A percentile compares a stretch with the other conserved stretches of the same genome.
Conservation (phyloP, 30 jellyfish, hydroid and myxozoan species). For the Clytia hemisphaerica region DNA sequence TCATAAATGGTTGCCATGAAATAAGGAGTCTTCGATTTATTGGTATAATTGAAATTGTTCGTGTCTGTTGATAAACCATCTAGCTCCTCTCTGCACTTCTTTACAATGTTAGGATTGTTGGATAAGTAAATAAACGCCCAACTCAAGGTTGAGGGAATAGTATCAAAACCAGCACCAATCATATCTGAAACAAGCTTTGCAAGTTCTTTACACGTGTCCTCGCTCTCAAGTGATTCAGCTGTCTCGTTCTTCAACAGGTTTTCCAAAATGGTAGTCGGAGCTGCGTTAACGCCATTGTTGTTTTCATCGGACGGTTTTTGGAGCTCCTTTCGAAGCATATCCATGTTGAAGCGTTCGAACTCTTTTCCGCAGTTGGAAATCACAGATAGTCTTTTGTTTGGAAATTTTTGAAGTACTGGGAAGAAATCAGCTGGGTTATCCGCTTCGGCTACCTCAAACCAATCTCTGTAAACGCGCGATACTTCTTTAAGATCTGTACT, state of each 20-base stretch:
- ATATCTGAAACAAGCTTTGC: conserved; percentile 21
- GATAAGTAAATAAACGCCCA: conserved; percentile 21
- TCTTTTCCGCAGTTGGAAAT: conserved; percentile 8
- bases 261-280: not conserved
- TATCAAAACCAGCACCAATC: conserved; percentile 31
- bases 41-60: no score
- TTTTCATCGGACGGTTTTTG: not conserved
- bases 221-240: no score
- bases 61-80: no score
- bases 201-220: no score
- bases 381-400: conserved; percentile 7
- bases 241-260: not conserved
- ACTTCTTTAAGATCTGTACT: not conserved
- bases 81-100: conserved; percentile 5
- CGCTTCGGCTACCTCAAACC: conserved; percentile 33
- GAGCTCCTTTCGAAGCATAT: not conserved
- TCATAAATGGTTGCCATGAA: conserved; percentile 20
- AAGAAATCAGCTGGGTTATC: conserved; percentile 26
- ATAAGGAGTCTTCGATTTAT: conserved; percentile 9
- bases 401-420: conserved; percentile 6
- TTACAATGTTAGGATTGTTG: not conserved
- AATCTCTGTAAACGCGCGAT: not conserved
- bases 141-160: conserved; percentile 23
- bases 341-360: not conserved
- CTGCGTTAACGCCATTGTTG: not conserved